Percentiles rank a stretch among this genome's conserved stretches.
Conservation (phyloP, 2,113 vertebrate genomes). For the Morone saxatilis region DNA sequence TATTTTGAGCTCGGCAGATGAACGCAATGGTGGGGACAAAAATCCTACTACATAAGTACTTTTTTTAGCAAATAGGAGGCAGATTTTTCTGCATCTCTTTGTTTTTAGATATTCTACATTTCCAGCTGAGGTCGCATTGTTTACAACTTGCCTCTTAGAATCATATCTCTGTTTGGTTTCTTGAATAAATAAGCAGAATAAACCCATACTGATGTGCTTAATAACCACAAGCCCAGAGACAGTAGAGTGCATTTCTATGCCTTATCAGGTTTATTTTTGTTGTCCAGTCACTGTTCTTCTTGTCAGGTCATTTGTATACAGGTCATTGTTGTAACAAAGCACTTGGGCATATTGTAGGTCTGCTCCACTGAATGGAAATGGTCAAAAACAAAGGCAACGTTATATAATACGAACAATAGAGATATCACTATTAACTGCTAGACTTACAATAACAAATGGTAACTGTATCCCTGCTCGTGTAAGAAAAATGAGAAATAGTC, state of each 20-base stretch:
- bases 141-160: conserved; percentile 64
- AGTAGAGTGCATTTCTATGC: conserved; percentile 61
- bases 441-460: conserved; percentile 65
- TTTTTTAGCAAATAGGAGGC: conserved; percentile 45
- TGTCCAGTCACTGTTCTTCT: conserved; percentile 63
- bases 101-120: conserved; percentile 63
- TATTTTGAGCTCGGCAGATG: conserved; percentile 33
- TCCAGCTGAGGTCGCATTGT: conserved; percentile 60
- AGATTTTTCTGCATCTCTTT: conserved; percentile 60
- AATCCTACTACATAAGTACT: conserved; percentile 5
- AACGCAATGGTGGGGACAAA: conserved; percentile 11
- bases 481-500: conserved; percentile 74
- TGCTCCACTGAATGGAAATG: conserved; percentile 50
- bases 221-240: conserved; percentile 42
- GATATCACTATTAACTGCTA: conserved; percentile 70
- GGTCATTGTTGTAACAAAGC: conserved; percentile 69
- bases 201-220: conserved; percentile 25
- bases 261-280: conserved; percentile 70
- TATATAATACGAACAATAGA: conserved; percentile 70
- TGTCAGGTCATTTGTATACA: conserved; percentile 61
- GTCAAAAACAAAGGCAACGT: conserved; percentile 49
- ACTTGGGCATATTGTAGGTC: conserved; percentile 64
- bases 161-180: conserved; percentile 55
- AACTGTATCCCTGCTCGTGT: conserved; percentile 69
- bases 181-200: conserved; percentile 35